phyloP scores from a whole-genome alignment of 2,888 invertebrate genomes.

The Caenorhabditis sp. region DNA sequence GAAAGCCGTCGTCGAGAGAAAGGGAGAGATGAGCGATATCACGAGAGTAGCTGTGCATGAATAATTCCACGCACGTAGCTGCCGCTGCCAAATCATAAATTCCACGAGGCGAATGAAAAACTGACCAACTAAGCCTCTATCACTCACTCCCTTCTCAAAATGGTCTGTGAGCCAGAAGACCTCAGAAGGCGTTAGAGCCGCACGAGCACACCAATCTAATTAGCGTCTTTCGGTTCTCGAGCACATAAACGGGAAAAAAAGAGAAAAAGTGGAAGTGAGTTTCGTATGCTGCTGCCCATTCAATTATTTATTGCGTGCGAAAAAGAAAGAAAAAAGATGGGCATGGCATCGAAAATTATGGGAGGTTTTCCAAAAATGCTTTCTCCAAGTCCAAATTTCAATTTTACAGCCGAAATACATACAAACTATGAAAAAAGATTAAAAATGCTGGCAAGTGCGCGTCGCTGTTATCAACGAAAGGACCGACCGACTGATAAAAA shows the following conservation, averaged over 20 bases:
- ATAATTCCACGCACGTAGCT: constrained; percentile 35
- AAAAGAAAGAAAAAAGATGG: constrained; percentile 3
- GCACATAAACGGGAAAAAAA: constrained; percentile 21
- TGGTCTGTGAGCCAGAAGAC: not conserved
- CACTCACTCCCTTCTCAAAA: no score
- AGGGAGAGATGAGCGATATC: constrained; percentile 11
- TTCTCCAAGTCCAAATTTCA: not conserved
- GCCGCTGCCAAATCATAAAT: constrained; percentile 37
- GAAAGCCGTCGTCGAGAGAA: not conserved
- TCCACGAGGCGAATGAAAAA: constrained; percentile 6
- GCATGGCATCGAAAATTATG: constrained; percentile 10
- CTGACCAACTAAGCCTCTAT: not conserved
- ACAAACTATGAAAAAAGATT: constrained; percentile 13
- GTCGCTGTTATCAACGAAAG: not conserved
- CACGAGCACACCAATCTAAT: constrained; percentile 42
- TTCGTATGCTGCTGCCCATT: constrained; percentile 10
- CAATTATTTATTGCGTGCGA: constrained; percentile 41
- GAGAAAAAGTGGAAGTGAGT: constrained; percentile 15
- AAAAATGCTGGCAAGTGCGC: constrained; percentile 25
- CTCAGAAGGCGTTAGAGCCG: constrained; percentile 15
- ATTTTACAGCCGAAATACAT: no score
- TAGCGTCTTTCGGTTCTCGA: constrained; percentile 31
- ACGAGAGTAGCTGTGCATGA: constrained; percentile 36
- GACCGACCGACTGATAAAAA: constrained; percentile 23
- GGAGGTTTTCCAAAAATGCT: constrained; percentile 1